Conservation (phyloP, 2,888 invertebrate genomes). For the Ennomos erosarius region DNA sequence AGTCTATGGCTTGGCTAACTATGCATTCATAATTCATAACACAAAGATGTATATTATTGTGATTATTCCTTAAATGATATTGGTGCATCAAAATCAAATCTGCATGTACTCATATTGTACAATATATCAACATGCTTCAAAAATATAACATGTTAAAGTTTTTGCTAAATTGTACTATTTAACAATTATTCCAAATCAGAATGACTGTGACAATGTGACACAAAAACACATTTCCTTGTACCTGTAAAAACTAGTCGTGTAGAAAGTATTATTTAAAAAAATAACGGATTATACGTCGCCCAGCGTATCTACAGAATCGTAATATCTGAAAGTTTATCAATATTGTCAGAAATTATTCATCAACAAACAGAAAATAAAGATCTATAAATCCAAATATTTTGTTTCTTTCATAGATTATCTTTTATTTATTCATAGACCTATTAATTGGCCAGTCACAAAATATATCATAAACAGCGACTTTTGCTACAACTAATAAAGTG, state of each 20-base stretch:
- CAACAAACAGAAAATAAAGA: background rate
- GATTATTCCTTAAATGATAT: no score
- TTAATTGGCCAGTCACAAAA: no score
- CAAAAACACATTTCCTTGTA: constrained; percentile 19
- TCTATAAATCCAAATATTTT: no score
- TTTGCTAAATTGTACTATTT: background rate
- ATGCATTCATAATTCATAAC: no score
- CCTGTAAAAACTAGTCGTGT: constrained; percentile 24
- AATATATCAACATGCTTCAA: background rate
- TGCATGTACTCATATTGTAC: background rate
- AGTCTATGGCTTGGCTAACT: no score
- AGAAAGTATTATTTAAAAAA: constrained; percentile 46
- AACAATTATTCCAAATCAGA: constrained; percentile 3
- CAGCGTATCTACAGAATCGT: constrained; percentile 43
- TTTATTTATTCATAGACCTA: no score
- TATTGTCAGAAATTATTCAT: background rate
- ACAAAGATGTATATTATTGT: no score
- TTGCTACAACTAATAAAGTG: no score
- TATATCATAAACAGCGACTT: no score
- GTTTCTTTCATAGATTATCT: no score
- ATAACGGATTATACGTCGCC: constrained; percentile 45
- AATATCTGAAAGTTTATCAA: constrained; percentile 46
- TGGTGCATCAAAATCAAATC: no score
- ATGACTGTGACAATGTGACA: constrained; percentile 18
- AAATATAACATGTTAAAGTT: background rate